Percentiles rank a stretch among this genome's conserved stretches.
phyloP scores from a whole-genome alignment of 1,140 invertebrate genomes.

The Heliconius himera region DNA sequence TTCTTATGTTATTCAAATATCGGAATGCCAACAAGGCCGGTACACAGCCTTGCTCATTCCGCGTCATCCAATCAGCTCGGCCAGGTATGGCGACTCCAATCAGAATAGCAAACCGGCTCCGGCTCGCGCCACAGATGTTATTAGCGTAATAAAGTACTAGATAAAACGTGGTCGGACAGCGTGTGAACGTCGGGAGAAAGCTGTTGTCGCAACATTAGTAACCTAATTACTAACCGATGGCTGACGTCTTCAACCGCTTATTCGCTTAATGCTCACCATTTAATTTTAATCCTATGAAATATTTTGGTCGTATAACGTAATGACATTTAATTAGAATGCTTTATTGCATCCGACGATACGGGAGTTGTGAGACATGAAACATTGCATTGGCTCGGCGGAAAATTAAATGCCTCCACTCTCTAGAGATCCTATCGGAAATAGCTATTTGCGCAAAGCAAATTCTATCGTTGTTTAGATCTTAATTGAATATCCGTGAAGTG shows the following conservation, averaged over 20 bases:
- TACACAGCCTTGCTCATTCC: slow-evolving; percentile 70
- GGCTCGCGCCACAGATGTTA: slow-evolving; percentile 72
- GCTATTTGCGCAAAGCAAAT: slow-evolving; percentile 29
- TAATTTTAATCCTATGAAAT: slow-evolving; percentile 27
- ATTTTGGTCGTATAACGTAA: slow-evolving; percentile 25
- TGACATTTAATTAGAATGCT: slow-evolving; percentile 21
- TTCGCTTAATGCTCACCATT: slow-evolving; percentile 51
- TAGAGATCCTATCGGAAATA: slow-evolving; percentile 32
- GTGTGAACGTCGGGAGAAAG: slow-evolving; percentile 77
- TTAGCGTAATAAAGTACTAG: slow-evolving; percentile 77
- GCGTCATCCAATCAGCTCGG: slow-evolving; percentile 72
- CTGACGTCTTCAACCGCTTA: slow-evolving; percentile 47
- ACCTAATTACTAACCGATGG: slow-evolving; percentile 67
- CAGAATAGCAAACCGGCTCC: slow-evolving; percentile 71
- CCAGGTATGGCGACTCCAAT: slow-evolving; percentile 62
- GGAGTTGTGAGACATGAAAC: slow-evolving; percentile 18
- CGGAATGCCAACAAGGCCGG: slow-evolving; percentile 70
- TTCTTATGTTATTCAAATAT: slow-evolving; percentile 48
- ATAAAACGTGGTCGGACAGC: slow-evolving; percentile 74
- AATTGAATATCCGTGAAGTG: slow-evolving; percentile 67
- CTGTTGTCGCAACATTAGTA: slow-evolving; percentile 71
- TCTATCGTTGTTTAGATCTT: slow-evolving; percentile 61
- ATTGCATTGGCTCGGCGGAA: slow-evolving; percentile 25
- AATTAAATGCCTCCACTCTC: slow-evolving; percentile 16
- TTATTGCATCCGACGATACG: slow-evolving; percentile 15